Percentiles rank a stretch among this genome's conserved stretches.
These are phyloP conservation scores for Tragelaphus buxtoni DNA, from an alignment of 2,113 vertebrate species.

Conservation along the genomic window DNA sequence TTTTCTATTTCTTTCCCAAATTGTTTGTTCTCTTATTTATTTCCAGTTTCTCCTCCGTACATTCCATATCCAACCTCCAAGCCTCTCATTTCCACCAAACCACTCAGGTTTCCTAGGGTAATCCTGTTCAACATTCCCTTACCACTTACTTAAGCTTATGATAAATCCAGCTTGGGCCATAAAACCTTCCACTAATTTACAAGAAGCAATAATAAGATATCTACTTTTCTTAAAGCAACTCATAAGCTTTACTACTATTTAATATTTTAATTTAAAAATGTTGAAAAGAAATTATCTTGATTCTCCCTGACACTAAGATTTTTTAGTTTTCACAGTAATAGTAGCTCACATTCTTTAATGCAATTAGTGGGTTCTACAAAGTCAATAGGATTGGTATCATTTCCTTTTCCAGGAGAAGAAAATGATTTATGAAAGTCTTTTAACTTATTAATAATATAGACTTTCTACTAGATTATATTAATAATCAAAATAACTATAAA, in stretches of 20 bases:
- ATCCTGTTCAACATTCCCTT: neutral
- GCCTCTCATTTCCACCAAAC: neutral
- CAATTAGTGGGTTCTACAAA: neutral
- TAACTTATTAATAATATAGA: neutral
- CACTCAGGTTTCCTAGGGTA: neutral
- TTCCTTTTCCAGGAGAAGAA: conserved; percentile 14
- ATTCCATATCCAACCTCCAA: neutral
- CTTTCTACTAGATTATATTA: neutral
- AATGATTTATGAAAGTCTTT: neutral
- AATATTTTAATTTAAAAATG: conserved; percentile 21
- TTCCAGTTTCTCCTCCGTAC: neutral
- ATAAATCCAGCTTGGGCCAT: neutral
- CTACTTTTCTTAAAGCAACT: conserved; percentile 8
- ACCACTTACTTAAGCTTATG: neutral
- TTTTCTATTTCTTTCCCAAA: neutral
- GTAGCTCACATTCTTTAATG: neutral
- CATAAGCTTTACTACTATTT: neutral
- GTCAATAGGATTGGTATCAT: neutral
- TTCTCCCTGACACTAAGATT: neutral
- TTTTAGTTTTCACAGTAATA: neutral
- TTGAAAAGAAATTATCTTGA: neutral
- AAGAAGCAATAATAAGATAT: neutral
- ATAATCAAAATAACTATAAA: neutral
- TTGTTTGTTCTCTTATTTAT: conserved; percentile 17
- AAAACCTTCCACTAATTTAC: neutral